Conservation (phyloP, 2,113 vertebrate genomes). For the Corythornis cristatus region DNA sequence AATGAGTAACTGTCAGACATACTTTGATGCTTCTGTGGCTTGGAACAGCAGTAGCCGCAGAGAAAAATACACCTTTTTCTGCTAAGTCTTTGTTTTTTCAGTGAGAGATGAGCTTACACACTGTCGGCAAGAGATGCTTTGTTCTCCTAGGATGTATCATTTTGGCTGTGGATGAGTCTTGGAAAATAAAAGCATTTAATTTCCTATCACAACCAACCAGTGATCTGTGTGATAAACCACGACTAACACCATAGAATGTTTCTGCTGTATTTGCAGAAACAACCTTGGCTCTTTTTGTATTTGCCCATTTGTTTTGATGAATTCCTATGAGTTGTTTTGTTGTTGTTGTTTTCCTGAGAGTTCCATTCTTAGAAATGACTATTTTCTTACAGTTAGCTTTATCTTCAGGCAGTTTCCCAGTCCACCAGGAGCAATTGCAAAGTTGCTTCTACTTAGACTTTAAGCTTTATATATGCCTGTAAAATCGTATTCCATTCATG, state of each 20-base stretch:
- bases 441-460: neutral
- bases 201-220: neutral
- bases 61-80: slow-evolving; percentile 31
- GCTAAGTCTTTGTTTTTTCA: neutral
- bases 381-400: neutral
- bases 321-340: neutral
- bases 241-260: neutral
- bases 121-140: slow-evolving; percentile 17
- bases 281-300: neutral
- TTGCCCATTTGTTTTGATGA: neutral
- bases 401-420: neutral
- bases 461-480: neutral
- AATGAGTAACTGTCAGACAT: neutral
- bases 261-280: neutral
- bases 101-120: neutral
- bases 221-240: neutral
- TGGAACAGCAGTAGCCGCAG: neutral
- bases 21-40: neutral
- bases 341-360: neutral
- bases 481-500: neutral
- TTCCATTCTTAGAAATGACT: neutral
- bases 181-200: slow-evolving; percentile 29
- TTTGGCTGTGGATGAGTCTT: neutral
- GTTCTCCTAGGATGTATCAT: slow-evolving; percentile 34
- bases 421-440: neutral